Percentiles rank a stretch among this genome's conserved stretches.
phyloP scores from a whole-genome alignment of 1,140 invertebrate genomes.

The Chironomus tepperi region DNA sequence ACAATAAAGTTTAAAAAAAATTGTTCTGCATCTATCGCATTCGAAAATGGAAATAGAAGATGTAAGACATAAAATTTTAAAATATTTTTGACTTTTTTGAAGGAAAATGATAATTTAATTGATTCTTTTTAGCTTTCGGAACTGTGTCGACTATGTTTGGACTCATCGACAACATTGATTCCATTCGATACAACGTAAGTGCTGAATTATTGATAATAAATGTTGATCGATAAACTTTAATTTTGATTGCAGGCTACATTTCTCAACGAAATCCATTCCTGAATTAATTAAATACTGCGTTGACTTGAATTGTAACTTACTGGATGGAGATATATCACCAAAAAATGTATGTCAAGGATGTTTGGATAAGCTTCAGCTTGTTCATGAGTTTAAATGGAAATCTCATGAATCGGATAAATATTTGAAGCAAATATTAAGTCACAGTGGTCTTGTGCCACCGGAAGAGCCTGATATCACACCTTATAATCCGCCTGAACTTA shows the following conservation, averaged over 20 bases:
- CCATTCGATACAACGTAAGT: background rate
- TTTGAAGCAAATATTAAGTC: background rate
- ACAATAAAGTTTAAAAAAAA: too few species aligned
- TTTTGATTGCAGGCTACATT: background rate
- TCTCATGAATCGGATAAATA: background rate
- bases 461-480: background rate
- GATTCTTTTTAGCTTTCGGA: background rate
- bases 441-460: background rate
- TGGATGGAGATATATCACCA: background rate
- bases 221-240: background rate
- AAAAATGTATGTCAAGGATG: background rate
- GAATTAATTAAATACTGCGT: background rate
- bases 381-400: background rate
- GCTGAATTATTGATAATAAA: background rate
- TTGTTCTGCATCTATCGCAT: too few species aligned
- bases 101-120: background rate
- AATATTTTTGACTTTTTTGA: too few species aligned
- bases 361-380: background rate
- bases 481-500: background rate
- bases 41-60: too few species aligned
- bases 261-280: background rate
- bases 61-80: too few species aligned
- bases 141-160: background rate
- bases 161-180: background rate
- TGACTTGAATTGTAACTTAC: background rate